Conservation (phyloP, 2,888 invertebrate species). For the Cantharis lateralis region DNA sequence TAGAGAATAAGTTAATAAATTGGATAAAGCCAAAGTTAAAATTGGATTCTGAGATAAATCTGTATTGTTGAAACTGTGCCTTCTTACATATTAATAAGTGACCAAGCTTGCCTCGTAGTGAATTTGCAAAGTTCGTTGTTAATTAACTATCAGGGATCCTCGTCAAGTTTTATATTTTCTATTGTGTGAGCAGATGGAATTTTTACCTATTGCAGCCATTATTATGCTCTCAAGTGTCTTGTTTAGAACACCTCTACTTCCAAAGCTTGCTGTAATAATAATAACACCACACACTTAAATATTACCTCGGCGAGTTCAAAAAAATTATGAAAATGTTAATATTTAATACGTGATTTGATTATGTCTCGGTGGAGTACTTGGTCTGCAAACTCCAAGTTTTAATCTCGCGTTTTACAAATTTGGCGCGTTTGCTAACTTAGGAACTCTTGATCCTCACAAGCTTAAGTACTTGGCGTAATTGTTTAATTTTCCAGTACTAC, state of each 20-base stretch:
- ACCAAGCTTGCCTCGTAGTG: background rate
- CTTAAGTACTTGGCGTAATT: slow-evolving; percentile 21
- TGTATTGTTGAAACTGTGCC: background rate
- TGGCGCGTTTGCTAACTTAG: slow-evolving; percentile 28
- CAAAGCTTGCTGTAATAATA: background rate
- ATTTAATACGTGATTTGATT: slow-evolving; percentile 42
- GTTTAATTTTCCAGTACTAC: slow-evolving; percentile 17
- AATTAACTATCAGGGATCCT: background rate
- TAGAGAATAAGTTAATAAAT: background rate
- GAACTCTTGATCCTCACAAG: slow-evolving; percentile 27
- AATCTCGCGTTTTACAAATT: slow-evolving; percentile 37
- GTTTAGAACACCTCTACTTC: background rate
- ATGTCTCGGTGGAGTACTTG: slow-evolving; percentile 32
- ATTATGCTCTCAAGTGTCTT: background rate
- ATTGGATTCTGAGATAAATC: background rate
- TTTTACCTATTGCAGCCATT: background rate
- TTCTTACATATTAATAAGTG: background rate
- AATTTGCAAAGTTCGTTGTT: background rate
- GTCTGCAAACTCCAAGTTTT: slow-evolving; percentile 38
- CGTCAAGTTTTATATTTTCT: background rate
- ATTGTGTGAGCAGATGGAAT: background rate
- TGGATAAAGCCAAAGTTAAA: background rate
- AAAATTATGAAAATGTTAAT: slow-evolving; percentile 39
- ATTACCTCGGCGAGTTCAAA: background rate
- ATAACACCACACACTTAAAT: background rate